Conservation (phyloP, 2,888 invertebrate genomes). For the Macrostomum cliftonense region DNA sequence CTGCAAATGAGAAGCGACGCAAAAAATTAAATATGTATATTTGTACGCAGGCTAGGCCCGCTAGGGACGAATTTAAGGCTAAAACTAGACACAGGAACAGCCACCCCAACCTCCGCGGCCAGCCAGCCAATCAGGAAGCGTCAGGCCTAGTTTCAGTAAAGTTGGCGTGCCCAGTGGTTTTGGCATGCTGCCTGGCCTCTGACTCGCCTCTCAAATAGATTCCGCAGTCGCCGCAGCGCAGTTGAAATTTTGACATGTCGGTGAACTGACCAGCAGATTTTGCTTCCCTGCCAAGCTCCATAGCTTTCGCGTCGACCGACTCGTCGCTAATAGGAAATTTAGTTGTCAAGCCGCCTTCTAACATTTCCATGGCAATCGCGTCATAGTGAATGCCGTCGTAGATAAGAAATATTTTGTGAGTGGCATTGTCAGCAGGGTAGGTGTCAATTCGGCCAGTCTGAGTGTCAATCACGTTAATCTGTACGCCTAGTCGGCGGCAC, state of each 20-base stretch:
- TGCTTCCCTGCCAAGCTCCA: constrained; percentile 65
- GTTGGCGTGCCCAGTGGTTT: constrained; percentile 53
- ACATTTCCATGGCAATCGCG: constrained; percentile 64
- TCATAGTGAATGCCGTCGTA: constrained; percentile 94
- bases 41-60: no score
- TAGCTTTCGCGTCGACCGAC: constrained; percentile 55
- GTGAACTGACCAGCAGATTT: constrained; percentile 73
- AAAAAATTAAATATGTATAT: no score
- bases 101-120: no score
- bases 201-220: constrained; percentile 55
- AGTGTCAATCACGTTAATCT: constrained; percentile 81
- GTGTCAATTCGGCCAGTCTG: constrained; percentile 64
- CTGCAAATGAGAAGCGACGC: no score
- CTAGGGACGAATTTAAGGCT: no score
- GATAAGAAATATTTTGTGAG: constrained; percentile 61
- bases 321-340: constrained; percentile 43
- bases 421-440: constrained; percentile 72
- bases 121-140: no score
- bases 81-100: no score
- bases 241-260: constrained; percentile 63
- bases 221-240: constrained; percentile 65
- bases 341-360: constrained; percentile 15
- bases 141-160: constrained; percentile 33
- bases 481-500: constrained; percentile 63
- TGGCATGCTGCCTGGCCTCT: constrained; percentile 66